Evolutionary conservation across 2,797 vertebrate genomes (phyloP).

Genomic region (Coccyzus lansbergi): DNA sequence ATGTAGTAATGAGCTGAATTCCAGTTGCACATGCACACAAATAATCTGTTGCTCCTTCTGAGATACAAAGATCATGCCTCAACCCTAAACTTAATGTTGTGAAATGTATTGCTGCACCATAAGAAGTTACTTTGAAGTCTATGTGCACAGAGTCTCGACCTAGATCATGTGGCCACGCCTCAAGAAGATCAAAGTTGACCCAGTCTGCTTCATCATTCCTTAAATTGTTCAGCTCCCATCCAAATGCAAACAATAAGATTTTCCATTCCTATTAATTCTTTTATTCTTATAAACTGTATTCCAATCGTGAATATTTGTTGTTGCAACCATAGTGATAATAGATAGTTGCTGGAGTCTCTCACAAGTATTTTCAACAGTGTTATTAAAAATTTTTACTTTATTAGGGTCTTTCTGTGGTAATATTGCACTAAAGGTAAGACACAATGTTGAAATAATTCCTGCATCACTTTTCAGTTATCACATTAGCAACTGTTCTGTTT

Average conservation of each 20-base stretch:
- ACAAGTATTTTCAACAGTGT: background rate
- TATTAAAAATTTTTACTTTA: slow-evolving; percentile 2
- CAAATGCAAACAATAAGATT: slow-evolving; percentile 33
- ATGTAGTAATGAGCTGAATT: background rate
- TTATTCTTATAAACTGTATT: slow-evolving; percentile 33
- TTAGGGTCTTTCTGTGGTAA: slow-evolving; percentile 7
- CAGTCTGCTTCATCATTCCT: background rate
- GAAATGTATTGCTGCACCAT: background rate
- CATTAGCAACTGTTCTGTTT: background rate
- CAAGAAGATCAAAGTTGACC: background rate
- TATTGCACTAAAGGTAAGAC: background rate
- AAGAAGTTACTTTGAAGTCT: background rate
- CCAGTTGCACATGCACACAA: background rate
- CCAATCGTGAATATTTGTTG: slow-evolving; percentile 29
- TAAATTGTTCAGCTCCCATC: background rate
- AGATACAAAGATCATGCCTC: background rate
- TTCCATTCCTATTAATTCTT: slow-evolving; percentile 32
- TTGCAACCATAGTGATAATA: slow-evolving; percentile 47
- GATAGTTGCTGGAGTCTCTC: background rate
- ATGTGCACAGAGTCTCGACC: background rate
- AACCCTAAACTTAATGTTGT: background rate
- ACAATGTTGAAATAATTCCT: slow-evolving; percentile 1
- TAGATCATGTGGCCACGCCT: background rate
- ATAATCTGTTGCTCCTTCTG: background rate
- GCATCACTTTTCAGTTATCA: background rate